Evolutionary conservation across 2,113 vertebrate genomes (phyloP).

Genomic region (Sander vitreus): DNA sequence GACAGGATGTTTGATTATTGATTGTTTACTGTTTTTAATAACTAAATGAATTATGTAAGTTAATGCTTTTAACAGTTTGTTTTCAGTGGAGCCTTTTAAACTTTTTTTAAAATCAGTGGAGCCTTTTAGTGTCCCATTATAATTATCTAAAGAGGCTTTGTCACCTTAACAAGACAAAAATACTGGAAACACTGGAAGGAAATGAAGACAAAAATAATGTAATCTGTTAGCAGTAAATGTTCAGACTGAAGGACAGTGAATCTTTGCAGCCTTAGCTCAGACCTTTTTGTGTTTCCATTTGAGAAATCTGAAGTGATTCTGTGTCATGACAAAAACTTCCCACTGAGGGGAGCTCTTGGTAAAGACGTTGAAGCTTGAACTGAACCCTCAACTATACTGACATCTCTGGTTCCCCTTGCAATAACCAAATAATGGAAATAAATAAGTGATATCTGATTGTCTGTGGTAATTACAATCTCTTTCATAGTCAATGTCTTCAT

Average conservation of each 20-base stretch:
- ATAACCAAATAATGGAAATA: neutral
- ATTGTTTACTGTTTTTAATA: neutral
- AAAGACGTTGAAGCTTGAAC: slow-evolving; percentile 11
- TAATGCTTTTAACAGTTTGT: neutral
- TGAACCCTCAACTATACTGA: neutral
- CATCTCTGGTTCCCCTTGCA: neutral
- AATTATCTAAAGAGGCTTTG: slow-evolving; percentile 19
- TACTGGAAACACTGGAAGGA: slow-evolving; percentile 31
- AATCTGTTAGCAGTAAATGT: neutral
- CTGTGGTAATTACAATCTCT: slow-evolving; percentile 55
- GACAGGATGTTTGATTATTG: neutral
- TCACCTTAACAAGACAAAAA: slow-evolving; percentile 2
- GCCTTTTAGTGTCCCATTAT: slow-evolving; percentile 8
- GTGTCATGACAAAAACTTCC: slow-evolving; percentile 49
- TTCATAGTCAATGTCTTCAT: slow-evolving; percentile 17
- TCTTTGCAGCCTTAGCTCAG: neutral
- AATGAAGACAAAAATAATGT: neutral
- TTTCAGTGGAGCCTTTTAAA: neutral
- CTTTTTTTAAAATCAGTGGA: neutral
- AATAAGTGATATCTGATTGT: slow-evolving; percentile 59
- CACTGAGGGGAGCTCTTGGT: slow-evolving; percentile 63
- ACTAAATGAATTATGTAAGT: neutral
- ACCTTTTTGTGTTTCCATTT: slow-evolving; percentile 3
- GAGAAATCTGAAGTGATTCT: slow-evolving; percentile 41
- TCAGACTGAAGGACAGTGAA: slow-evolving; percentile 2